Conservation (phyloP, 2,888 invertebrate genomes). For the Pterobdella sp. region DNA sequence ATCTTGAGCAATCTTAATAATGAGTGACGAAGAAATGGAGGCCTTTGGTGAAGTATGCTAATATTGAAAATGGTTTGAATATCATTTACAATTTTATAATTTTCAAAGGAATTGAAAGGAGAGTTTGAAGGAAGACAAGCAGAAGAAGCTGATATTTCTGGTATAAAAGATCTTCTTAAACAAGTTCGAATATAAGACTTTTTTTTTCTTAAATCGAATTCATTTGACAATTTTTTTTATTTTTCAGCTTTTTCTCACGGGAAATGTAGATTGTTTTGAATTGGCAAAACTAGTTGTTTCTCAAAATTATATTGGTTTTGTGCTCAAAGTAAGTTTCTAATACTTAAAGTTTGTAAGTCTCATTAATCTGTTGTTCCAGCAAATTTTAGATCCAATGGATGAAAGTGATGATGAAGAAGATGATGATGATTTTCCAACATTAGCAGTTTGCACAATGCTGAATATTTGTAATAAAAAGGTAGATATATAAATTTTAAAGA, state of each 20-base stretch:
- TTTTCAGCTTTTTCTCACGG: slow-evolving; percentile 23
- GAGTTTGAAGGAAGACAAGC: slow-evolving; percentile 27
- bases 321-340: slow-evolving; percentile 22
- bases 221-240: neutral
- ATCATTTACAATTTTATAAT: neutral
- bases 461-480: slow-evolving; percentile 26
- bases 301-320: slow-evolving; percentile 26
- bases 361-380: neutral
- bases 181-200: slow-evolving; percentile 1
- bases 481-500: neutral
- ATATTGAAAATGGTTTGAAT: neutral
- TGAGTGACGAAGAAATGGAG: slow-evolving; percentile 11
- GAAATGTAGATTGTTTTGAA: slow-evolving; percentile 20
- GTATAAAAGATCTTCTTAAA: slow-evolving; percentile 21
- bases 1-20: neutral
- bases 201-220: neutral
- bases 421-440: slow-evolving; percentile 18
- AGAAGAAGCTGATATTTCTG: slow-evolving; percentile 17
- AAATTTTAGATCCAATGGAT: slow-evolving; percentile 15
- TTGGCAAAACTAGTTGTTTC: slow-evolving; percentile 18
- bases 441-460: slow-evolving; percentile 22
- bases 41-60: neutral
- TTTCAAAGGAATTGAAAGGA: slow-evolving; percentile 17
- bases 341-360: neutral
- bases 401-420: slow-evolving; percentile 22